Percentiles rank a stretch among this genome's conserved stretches.
Evolutionary conservation across 2,888 invertebrate genomes (phyloP).

Genomic region (Lingula anatina): DNA sequence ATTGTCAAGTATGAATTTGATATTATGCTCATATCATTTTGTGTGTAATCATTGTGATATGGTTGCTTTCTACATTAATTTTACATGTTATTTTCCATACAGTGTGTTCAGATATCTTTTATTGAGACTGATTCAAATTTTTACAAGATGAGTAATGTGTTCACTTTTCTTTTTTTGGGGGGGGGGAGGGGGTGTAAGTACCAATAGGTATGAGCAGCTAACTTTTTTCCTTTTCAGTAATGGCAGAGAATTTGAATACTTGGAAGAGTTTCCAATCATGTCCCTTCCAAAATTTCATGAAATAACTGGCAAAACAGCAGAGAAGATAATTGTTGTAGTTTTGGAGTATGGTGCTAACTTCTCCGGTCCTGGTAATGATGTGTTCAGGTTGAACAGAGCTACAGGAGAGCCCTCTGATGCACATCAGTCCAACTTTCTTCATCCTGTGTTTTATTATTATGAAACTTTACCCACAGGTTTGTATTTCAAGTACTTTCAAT

Average conservation of each 20-base stretch:
- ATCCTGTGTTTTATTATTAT: constrained; percentile 54
- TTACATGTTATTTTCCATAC: no score
- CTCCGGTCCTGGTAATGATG: constrained; percentile 51
- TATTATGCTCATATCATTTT: no score
- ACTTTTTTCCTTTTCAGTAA: constrained; percentile 18
- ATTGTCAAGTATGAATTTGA: no score
- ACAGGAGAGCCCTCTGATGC: constrained; percentile 49
- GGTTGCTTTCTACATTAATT: no score
- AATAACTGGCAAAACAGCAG: constrained; percentile 38
- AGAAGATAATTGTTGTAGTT: constrained; percentile 39
- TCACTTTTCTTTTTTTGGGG: no score
- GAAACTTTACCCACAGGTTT: constrained; percentile 48
- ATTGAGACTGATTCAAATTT: no score
- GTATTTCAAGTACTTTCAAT: constrained; percentile 1
- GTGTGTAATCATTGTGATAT: no score
- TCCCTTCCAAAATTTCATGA: constrained; percentile 42
- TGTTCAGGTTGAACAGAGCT: constrained; percentile 50
- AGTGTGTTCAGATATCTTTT: no score
- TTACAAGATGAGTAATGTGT: no score
- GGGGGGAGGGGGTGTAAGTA: no score
- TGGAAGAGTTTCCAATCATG: constrained; percentile 52
- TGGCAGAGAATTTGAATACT: constrained; percentile 27
- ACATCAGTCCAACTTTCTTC: constrained; percentile 54
- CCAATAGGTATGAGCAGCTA: background rate
- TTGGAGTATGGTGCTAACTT: constrained; percentile 53